A percentile compares a stretch with the other conserved stretches of the same genome.
Conservation (phyloP, 2,888 invertebrate genomes). For the Tetranychus piercei region DNA sequence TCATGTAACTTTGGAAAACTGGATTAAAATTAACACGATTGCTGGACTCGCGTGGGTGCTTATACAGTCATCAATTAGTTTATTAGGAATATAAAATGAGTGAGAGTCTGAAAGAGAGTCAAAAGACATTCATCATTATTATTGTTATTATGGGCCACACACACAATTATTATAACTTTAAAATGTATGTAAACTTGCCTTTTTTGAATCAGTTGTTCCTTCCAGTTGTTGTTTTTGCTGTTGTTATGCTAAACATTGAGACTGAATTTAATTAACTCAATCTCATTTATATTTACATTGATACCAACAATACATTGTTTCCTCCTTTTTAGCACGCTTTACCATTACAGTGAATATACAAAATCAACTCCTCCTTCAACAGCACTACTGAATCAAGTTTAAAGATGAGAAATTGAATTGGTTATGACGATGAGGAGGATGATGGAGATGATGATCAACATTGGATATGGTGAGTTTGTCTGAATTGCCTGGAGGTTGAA, state of each 20-base stretch:
- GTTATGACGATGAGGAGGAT: neutral
- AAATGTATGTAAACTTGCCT: neutral
- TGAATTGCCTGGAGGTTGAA: neutral
- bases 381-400: neutral
- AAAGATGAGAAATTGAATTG: neutral
- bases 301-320: neutral
- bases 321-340: neutral
- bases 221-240: neutral
- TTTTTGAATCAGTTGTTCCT: neutral
- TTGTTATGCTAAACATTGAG: neutral
- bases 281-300: neutral
- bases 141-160: neutral
- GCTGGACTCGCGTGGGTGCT: neutral
- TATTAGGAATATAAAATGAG: neutral
- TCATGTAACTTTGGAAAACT: too few relatives aligned
- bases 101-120: too few relatives aligned
- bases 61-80: neutral
- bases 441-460: neutral
- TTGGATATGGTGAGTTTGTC: neutral
- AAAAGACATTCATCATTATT: neutral
- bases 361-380: neutral
- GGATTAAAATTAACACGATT: neutral
- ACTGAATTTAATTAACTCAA: neutral
- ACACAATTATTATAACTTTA: neutral
- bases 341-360: neutral